phyloP scores from a whole-genome alignment of 2,797 vertebrate species.

The Peromyscus nudipes region DNA sequence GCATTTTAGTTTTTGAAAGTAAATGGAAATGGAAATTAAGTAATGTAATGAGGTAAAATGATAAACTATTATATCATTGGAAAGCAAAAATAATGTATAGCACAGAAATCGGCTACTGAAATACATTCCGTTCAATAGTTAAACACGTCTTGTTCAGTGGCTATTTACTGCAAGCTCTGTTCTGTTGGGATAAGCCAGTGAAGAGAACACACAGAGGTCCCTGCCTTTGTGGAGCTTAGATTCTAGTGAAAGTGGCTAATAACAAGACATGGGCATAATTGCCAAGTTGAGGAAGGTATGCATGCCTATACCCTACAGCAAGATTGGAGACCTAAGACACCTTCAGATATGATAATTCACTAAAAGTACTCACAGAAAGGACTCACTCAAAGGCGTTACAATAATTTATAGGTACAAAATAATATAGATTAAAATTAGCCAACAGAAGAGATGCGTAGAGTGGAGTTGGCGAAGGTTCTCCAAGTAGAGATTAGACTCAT shows the following conservation, averaged over 20 bases:
- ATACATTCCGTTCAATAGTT: neutral
- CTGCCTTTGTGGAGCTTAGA: neutral
- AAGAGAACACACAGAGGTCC: neutral
- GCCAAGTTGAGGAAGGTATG: neutral
- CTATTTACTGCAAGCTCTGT: neutral
- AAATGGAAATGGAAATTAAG: slow-evolving; percentile 13
- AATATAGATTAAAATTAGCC: neutral
- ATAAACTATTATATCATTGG: neutral
- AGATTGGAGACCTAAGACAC: neutral
- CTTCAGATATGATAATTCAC: neutral
- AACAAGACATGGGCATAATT: neutral
- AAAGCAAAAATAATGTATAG: neutral
- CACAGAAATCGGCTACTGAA: neutral
- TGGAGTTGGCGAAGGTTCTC: no score
- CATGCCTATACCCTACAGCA: neutral
- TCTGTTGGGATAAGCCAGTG: neutral
- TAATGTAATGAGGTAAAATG: neutral
- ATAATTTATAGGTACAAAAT: neutral
- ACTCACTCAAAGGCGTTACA: neutral
- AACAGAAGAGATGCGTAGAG: neutral
- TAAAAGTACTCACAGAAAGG: neutral
- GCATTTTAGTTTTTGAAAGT: neutral
- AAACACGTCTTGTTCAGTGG: neutral
- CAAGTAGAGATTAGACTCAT: no score
- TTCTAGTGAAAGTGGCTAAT: neutral